Conservation (phyloP, 1,140 invertebrate species). For the Araneus ventricosus region DNA sequence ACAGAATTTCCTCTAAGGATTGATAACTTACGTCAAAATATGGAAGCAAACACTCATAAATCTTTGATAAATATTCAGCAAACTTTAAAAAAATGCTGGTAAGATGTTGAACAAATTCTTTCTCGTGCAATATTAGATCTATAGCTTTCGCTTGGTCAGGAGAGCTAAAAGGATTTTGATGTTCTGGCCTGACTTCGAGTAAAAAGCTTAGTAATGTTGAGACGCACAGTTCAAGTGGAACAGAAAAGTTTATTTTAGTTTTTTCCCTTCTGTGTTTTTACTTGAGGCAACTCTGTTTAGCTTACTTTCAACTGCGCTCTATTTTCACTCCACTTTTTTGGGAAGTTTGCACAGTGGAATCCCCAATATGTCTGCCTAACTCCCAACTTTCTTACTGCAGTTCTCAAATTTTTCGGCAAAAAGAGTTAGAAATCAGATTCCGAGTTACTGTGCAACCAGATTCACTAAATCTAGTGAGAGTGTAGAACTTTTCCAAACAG, state of each 20-base stretch:
- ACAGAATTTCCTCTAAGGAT: too few species aligned
- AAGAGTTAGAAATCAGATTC: too few species aligned
- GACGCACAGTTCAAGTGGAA: slow-evolving; percentile 29
- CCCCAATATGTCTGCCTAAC: background rate
- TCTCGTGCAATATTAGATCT: slow-evolving; percentile 20
- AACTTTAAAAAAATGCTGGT: background rate
- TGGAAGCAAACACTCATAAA: background rate
- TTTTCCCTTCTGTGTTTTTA: background rate
- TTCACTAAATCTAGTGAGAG: too few species aligned
- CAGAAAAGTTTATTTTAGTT: slow-evolving; percentile 9
- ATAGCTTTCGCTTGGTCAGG: slow-evolving; percentile 31
- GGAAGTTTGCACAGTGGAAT: background rate
- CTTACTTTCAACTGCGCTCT: background rate
- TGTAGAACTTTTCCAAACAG: too few species aligned
- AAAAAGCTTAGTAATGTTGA: slow-evolving; percentile 44
- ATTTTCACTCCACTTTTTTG: background rate
- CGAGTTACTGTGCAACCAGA: too few species aligned
- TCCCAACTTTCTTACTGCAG: background rate
- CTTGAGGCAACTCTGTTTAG: background rate
- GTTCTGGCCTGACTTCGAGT: slow-evolving; percentile 35
- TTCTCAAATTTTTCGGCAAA: background rate
- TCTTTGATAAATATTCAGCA: background rate
- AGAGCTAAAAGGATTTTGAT: slow-evolving; percentile 53
- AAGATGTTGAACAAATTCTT: slow-evolving; percentile 29
- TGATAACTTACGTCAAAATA: background rate